Evolutionary conservation across 2,888 invertebrate genomes (phyloP).

Genomic region (Lasiommata megera): DNA sequence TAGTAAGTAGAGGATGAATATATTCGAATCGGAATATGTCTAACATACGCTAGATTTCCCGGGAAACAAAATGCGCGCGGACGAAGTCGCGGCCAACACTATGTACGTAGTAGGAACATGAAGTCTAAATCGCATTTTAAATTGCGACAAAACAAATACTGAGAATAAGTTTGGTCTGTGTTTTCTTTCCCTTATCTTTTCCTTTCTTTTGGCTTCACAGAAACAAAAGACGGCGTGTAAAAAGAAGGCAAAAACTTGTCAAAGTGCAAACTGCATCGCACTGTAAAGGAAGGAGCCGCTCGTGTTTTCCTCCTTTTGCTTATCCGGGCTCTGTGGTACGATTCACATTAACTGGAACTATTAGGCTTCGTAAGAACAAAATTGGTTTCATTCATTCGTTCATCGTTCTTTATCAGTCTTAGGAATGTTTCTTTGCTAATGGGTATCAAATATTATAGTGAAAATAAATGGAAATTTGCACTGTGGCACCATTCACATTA

Average conservation of each 20-base stretch:
- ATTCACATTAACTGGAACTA: constrained; percentile 26
- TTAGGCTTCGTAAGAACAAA: no score
- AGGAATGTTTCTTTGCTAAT: no score
- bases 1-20: no score
- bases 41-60: background rate
- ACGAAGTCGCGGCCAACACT: background rate
- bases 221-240: constrained; percentile 38
- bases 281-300: constrained; percentile 42
- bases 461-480: no score
- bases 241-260: constrained; percentile 38
- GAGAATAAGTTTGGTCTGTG: background rate
- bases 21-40: no score
- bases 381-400: no score
- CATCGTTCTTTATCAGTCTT: no score
- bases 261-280: constrained; percentile 48
- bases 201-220: constrained; percentile 27
- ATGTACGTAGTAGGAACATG: background rate
- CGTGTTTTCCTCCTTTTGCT: constrained; percentile 47
- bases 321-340: constrained; percentile 32
- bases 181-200: constrained; percentile 18
- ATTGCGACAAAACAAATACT: constrained; percentile 5
- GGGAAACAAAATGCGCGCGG: background rate
- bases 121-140: constrained; percentile 1
- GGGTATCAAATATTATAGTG: no score
- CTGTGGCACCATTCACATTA: constrained; percentile 31